Evolutionary conservation across 2,888 invertebrate genomes (phyloP).

Genomic region (Seira musarum): DNA sequence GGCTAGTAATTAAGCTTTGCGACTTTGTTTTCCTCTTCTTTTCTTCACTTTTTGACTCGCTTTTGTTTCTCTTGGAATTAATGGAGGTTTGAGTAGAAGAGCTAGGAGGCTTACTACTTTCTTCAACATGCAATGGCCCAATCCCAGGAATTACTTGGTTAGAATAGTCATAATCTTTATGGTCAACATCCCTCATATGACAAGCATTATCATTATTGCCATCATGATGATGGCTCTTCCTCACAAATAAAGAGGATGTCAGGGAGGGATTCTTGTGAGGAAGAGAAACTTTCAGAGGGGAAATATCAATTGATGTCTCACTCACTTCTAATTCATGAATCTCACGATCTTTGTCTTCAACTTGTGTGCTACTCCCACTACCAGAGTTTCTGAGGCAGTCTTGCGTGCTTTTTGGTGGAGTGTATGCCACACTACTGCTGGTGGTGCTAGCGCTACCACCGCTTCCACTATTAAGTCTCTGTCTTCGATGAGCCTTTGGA

Average conservation of each 20-base stretch:
- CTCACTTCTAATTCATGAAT: conserved; percentile 55
- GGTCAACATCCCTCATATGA: no score
- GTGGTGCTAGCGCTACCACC: conserved; percentile 12
- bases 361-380: neutral
- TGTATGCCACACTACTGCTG: conserved; percentile 17
- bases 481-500: conserved; percentile 7
- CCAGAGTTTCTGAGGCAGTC: neutral
- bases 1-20: conserved; percentile 35
- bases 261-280: no score
- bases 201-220: no score
- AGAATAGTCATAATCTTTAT: no score
- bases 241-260: no score
- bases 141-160: no score
- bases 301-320: conserved; percentile 51
- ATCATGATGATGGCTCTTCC: no score
- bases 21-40: conserved; percentile 27
- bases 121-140: no score
- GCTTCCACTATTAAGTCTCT: conserved; percentile 16
- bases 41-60: neutral
- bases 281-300: conserved; percentile 27
- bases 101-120: no score
- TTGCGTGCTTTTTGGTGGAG: conserved; percentile 5
- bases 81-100: no score
- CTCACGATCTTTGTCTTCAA: conserved; percentile 34
- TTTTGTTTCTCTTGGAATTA: no score